phyloP scores from a whole-genome alignment of 92 coral and sea anemone species.

The Desmophyllum pertusum region DNA sequence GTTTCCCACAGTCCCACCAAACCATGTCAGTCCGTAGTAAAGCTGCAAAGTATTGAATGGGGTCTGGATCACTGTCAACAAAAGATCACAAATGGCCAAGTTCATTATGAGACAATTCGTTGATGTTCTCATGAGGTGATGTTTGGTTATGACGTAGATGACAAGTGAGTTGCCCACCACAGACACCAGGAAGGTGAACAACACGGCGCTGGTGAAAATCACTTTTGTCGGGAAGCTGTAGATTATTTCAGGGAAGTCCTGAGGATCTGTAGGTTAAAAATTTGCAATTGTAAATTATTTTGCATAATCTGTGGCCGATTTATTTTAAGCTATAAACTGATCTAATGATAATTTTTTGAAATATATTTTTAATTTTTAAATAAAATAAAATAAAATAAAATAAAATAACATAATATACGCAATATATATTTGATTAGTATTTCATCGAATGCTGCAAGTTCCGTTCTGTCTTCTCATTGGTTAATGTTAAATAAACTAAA shows the following conservation, averaged over 20 bases:
- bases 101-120: slow-evolving; percentile 36
- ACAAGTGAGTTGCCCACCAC: slow-evolving; percentile 15
- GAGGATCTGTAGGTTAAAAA: neutral
- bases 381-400: too few species aligned
- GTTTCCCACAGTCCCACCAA: neutral
- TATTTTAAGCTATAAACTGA: too few species aligned
- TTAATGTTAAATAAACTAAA: neutral
- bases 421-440: too few species aligned
- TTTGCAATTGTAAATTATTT: neutral
- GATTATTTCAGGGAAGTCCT: neutral
- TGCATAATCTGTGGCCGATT: too few species aligned
- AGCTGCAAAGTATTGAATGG: neutral
- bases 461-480: neutral
- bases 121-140: slow-evolving; percentile 24
- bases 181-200: slow-evolving; percentile 20
- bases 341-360: too few species aligned
- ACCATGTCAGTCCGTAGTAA: neutral
- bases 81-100: slow-evolving; percentile 14
- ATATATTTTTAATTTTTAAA: too few species aligned
- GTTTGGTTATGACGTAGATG: slow-evolving; percentile 15
- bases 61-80: neutral
- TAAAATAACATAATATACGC: too few species aligned
- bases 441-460: too few species aligned
- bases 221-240: slow-evolving; percentile 13
- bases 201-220: slow-evolving; percentile 14